These are phyloP conservation scores for Andrena bucephala DNA, from an alignment of 2,888 invertebrate genomes.

Conservation along the genomic window DNA sequence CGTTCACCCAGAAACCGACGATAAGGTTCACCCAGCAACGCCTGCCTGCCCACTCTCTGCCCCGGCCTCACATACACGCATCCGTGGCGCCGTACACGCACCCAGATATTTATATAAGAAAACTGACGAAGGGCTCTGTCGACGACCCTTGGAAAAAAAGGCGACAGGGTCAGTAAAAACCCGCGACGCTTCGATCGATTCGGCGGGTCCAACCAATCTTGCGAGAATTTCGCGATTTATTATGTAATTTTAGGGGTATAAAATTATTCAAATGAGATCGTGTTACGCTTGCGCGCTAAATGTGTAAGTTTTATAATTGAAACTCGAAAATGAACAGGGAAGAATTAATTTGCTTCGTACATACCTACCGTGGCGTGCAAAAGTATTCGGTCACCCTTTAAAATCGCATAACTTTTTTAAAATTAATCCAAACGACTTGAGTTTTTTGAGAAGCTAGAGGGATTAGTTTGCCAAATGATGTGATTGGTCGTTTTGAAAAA, in stretches of 20 bases:
- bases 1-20: constrained; percentile 84
- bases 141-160: constrained; percentile 46
- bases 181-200: constrained; percentile 25
- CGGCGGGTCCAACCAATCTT: constrained; percentile 10
- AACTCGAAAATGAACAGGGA: too few relatives aligned
- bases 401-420: too few relatives aligned
- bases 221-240: not conserved
- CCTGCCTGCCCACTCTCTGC: constrained; percentile 67
- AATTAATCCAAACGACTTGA: too few relatives aligned
- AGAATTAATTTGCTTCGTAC: too few relatives aligned
- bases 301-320: too few relatives aligned
- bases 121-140: constrained; percentile 38
- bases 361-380: too few relatives aligned
- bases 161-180: constrained; percentile 49
- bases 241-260: not conserved
- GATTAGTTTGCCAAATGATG: too few relatives aligned
- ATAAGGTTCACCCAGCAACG: constrained; percentile 83
- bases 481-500: too few relatives aligned
- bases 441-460: too few relatives aligned
- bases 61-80: constrained; percentile 57
- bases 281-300: too few relatives aligned
- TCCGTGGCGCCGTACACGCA: constrained; percentile 36
- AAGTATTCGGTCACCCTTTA: too few relatives aligned
- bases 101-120: constrained; percentile 68
- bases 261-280: too few relatives aligned